These are phyloP conservation scores for Stictonetta naevosa DNA, from an alignment of 2,113 vertebrate species.

Conservation along the genomic window DNA sequence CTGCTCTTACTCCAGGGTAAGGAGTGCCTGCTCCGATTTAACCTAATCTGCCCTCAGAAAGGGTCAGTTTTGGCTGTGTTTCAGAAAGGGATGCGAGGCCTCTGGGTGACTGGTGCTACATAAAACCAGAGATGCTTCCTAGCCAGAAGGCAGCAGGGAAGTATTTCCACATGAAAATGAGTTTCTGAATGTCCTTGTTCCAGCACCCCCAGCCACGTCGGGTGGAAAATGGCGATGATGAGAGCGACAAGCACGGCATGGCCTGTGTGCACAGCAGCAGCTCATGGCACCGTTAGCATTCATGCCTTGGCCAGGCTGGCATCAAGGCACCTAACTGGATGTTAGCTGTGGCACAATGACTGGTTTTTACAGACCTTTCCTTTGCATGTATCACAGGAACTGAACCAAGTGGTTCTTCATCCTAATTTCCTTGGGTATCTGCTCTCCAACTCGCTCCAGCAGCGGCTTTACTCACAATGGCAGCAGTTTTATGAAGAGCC, in stretches of 20 bases:
- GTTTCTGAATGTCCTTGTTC: not conserved
- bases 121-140: not conserved
- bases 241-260: fast-evolving
- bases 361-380: not conserved
- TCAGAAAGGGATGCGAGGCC: not conserved
- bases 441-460: not conserved
- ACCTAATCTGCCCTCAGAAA: not conserved
- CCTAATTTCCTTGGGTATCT: not conserved
- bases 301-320: conserved; percentile 34
- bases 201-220: fast-evolving
- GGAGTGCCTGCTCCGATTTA: not conserved
- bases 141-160: not conserved
- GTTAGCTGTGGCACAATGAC: not conserved
- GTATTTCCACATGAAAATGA: not conserved
- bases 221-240: fast-evolving
- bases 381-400: not conserved
- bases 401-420: not conserved
- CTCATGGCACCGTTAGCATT: not conserved
- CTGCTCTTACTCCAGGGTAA: not conserved
- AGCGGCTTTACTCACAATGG: not conserved
- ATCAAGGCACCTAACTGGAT: not conserved
- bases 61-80: not conserved
- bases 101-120: not conserved
- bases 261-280: not conserved
- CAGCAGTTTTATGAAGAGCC: not conserved